These are phyloP conservation scores for Drosophila ambigua DNA, from an alignment of 1,140 invertebrate genomes.

Conservation along the genomic window DNA sequence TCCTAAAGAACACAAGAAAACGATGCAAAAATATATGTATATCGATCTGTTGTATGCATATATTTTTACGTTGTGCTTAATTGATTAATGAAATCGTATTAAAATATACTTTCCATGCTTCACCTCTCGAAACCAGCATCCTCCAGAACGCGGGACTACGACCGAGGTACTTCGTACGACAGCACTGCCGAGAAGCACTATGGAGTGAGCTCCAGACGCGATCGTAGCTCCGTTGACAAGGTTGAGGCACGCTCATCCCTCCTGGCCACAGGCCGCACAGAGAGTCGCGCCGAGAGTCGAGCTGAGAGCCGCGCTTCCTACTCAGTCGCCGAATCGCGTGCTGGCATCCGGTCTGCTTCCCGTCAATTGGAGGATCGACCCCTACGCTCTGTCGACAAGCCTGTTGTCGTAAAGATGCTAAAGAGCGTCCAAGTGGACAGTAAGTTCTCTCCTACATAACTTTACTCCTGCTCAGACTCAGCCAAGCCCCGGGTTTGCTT, in stretches of 20 bases:
- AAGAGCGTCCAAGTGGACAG: constrained; percentile 91
- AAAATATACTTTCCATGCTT: neutral
- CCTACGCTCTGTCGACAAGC: constrained; percentile 81
- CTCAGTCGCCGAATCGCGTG: constrained; percentile 59
- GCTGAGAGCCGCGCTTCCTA: constrained; percentile 66
- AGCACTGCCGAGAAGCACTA: constrained; percentile 63
- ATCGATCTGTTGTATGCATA: no score
- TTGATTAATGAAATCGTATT: neutral
- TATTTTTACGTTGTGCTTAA: neutral
- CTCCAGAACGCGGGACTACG: constrained; percentile 62
- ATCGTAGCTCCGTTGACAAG: constrained; percentile 61
- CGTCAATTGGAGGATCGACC: constrained; percentile 57
- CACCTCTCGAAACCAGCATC: constrained; percentile 26
- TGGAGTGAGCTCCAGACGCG: constrained; percentile 63
- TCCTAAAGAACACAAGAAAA: neutral
- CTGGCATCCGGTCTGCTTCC: constrained; percentile 58
- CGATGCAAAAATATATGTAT: neutral
- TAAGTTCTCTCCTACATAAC: constrained; percentile 85
- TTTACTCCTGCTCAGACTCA: no score
- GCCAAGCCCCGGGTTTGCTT: neutral
- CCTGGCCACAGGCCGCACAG: constrained; percentile 54
- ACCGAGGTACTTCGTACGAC: constrained; percentile 74
- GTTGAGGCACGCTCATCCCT: constrained; percentile 60
- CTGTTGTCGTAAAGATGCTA: constrained; percentile 89
- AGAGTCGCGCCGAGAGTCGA: constrained; percentile 68